Conservation (phyloP, 2,797 vertebrate species). For the Peromyscus nudipes region DNA sequence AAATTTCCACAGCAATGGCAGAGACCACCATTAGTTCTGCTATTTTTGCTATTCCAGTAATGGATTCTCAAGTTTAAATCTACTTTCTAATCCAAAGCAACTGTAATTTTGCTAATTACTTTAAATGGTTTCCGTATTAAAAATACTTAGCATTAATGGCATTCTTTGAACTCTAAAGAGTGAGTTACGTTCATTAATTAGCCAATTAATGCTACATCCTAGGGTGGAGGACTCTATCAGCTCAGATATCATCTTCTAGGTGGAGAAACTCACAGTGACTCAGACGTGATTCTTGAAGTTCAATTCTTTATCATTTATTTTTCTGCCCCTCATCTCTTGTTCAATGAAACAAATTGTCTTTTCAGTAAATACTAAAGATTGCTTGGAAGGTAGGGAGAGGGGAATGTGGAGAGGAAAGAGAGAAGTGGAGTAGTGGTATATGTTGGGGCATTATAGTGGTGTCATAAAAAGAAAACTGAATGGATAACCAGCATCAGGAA, state of each 20-base stretch:
- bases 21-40: slow-evolving; percentile 19
- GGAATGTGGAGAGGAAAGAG: no score
- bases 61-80: slow-evolving; percentile 69
- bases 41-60: slow-evolving; percentile 25
- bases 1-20: slow-evolving; percentile 3
- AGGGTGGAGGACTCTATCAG: neutral
- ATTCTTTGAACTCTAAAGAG: slow-evolving; percentile 67
- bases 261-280: neutral
- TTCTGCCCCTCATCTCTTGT: neutral
- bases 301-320: slow-evolving; percentile 12
- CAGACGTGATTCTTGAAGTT: neutral
- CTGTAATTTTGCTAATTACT: slow-evolving; percentile 75
- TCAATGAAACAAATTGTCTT: neutral
- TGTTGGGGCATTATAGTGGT: neutral
- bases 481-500: neutral
- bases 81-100: slow-evolving; percentile 66
- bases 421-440: accelerated
- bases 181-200: slow-evolving; percentile 72
- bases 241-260: slow-evolving; percentile 12
- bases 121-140: slow-evolving; percentile 66
- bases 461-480: neutral
- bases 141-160: slow-evolving; percentile 68
- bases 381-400: neutral
- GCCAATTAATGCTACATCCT: slow-evolving; percentile 59
- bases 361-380: neutral